A percentile compares a stretch with the other conserved stretches of the same genome.
These are phyloP conservation scores for Leucosticte australis DNA, from an alignment of 2,113 vertebrate genomes.

Conservation along the genomic window DNA sequence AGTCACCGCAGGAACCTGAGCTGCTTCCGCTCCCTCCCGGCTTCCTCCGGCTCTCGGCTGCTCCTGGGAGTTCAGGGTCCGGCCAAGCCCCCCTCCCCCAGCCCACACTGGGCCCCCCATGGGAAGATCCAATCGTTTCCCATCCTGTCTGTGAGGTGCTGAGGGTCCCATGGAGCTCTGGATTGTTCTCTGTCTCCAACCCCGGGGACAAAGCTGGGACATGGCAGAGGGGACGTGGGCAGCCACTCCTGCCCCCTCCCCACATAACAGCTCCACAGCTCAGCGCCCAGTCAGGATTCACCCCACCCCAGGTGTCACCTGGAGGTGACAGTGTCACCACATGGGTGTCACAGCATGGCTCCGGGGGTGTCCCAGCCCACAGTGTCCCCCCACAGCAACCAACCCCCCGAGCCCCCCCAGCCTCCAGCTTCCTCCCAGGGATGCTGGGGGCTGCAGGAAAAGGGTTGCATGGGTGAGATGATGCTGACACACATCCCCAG, in stretches of 20 bases:
- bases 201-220: background rate
- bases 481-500: rapidly evolving
- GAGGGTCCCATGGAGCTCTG: rapidly evolving
- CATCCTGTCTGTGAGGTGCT: background rate
- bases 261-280: background rate
- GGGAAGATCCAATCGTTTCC: background rate
- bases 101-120: rapidly evolving
- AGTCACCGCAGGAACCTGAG: slow-evolving; percentile 15
- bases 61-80: background rate
- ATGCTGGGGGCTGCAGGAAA: background rate
- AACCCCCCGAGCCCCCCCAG: rapidly evolving
- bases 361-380: background rate
- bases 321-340: background rate
- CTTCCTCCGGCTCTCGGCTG: background rate
- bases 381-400: rapidly evolving
- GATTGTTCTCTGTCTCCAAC: rapidly evolving
- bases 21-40: background rate
- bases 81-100: rapidly evolving
- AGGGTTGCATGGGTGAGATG: rapidly evolving
- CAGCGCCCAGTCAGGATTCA: background rate
- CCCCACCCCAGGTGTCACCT: rapidly evolving
- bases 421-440: background rate
- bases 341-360: background rate
- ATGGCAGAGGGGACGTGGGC: rapidly evolving
- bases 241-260: background rate